Evolutionary conservation across 1,140 invertebrate genomes (phyloP).

Genomic region (Drosophila arawakana): DNA sequence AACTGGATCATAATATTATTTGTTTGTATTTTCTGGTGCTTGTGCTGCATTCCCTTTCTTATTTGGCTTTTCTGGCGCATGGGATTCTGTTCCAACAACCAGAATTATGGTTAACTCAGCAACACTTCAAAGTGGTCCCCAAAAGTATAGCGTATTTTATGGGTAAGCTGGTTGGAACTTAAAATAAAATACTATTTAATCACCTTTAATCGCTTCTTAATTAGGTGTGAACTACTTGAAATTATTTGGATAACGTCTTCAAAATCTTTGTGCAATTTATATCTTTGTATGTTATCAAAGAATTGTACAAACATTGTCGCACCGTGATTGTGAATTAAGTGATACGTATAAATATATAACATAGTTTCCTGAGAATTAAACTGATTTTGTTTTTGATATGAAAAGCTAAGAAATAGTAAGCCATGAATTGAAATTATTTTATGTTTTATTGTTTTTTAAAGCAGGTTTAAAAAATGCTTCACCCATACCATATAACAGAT

Average conservation of each 20-base stretch:
- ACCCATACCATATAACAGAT: not conserved
- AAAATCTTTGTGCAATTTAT: not conserved
- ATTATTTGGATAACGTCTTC: not conserved
- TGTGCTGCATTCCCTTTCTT: slow-evolving; percentile 14
- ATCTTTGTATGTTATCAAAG: not conserved
- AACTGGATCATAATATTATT: not conserved
- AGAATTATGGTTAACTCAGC: not conserved
- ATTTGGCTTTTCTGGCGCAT: slow-evolving; percentile 11
- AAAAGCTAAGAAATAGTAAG: not conserved
- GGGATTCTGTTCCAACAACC: slow-evolving; percentile 7
- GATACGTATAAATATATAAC: not conserved
- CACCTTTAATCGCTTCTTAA: not conserved
- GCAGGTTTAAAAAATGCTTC: not conserved
- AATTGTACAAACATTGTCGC: not conserved
- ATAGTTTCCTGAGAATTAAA: not conserved
- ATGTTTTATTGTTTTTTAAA: not conserved
- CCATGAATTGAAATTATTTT: not conserved
- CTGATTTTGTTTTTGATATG: not conserved
- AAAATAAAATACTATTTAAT: not conserved
- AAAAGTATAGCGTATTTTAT: not conserved
- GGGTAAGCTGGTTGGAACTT: not conserved
- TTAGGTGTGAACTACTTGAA: not conserved
- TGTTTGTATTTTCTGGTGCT: slow-evolving; percentile 7
- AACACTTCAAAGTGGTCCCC: not conserved
- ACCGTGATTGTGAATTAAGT: not conserved